phyloP scores from a whole-genome alignment of 2,888 invertebrate species.

The Amblyjoppa fuscipennis region DNA sequence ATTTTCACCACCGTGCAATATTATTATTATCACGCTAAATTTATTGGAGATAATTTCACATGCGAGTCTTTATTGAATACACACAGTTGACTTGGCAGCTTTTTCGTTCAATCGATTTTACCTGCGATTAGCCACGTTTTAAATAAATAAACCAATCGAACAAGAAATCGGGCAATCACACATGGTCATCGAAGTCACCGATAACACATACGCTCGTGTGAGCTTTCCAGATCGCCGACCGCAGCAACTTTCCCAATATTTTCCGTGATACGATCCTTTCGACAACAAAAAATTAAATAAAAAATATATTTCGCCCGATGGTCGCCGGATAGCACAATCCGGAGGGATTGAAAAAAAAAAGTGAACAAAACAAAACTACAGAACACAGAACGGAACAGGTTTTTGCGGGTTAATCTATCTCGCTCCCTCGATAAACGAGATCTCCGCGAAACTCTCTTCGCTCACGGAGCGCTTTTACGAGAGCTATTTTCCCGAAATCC shows the following conservation, averaged over 20 bases:
- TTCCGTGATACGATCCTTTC: constrained; percentile 42
- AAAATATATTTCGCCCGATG: constrained; percentile 16
- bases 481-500: constrained; percentile 42
- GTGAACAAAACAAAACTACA: background rate
- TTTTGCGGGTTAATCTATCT: constrained; percentile 42
- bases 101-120: background rate
- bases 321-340: constrained; percentile 26
- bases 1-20: no score
- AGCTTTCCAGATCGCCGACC: constrained; percentile 10
- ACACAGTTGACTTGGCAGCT: no score
- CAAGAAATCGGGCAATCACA: constrained; percentile 13
- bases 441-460: constrained; percentile 48
- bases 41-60: no score
- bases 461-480: constrained; percentile 28
- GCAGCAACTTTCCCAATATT: constrained; percentile 52
- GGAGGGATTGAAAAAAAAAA: constrained; percentile 31
- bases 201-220: constrained; percentile 2
- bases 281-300: constrained; percentile 4
- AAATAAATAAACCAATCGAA: constrained; percentile 16
- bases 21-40: no score
- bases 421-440: constrained; percentile 46
- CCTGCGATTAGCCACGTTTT: background rate
- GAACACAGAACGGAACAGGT: constrained; percentile 36
- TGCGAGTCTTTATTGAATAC: no score
- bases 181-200: constrained; percentile 26